A percentile compares a stretch with the other conserved stretches of the same genome.
phyloP scores from a whole-genome alignment of 2,888 invertebrate species.

The Amphipoea oculea region DNA sequence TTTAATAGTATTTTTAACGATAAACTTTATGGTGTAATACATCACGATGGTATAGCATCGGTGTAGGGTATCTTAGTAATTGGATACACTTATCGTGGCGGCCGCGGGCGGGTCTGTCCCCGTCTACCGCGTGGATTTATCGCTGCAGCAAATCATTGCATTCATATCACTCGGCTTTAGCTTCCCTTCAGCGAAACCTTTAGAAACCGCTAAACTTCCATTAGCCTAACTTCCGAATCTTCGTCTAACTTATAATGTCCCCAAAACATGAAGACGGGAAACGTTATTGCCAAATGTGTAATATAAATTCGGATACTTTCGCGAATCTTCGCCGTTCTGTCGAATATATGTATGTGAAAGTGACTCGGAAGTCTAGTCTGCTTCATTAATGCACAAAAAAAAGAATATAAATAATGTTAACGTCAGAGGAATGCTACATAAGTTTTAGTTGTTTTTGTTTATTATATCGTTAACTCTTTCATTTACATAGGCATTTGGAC shows the following conservation, averaged over 20 bases:
- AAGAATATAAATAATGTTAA: conserved; percentile 39
- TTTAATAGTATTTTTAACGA: conserved; percentile 69
- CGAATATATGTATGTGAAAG: conserved; percentile 31
- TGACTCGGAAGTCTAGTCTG: conserved; percentile 37
- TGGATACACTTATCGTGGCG: conserved; percentile 87
- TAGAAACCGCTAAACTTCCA: conserved; percentile 53
- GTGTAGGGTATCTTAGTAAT: conserved; percentile 84
- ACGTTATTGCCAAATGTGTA: conserved; percentile 44
- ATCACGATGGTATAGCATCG: conserved; percentile 76
- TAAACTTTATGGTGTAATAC: conserved; percentile 73
- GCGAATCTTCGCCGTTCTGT: conserved; percentile 20
- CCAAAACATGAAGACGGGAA: conserved; percentile 30
- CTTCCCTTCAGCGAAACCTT: conserved; percentile 63
- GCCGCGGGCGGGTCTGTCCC: conserved; percentile 85
- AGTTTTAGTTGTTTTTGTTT: conserved; percentile 61
- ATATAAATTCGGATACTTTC: conserved; percentile 34
- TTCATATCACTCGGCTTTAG: conserved; percentile 76
- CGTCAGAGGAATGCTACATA: conserved; percentile 46
- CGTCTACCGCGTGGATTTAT: conserved; percentile 83
- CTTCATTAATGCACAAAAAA: conserved; percentile 42
- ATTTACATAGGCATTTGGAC: conserved; percentile 69
- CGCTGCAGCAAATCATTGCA: conserved; percentile 85
- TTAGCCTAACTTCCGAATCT: conserved; percentile 46
- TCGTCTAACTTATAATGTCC: conserved; percentile 46
- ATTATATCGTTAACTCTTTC: conserved; percentile 54